Evolutionary conservation across 2,797 vertebrate genomes (phyloP).

Genomic region (Oreortyx pictus): DNA sequence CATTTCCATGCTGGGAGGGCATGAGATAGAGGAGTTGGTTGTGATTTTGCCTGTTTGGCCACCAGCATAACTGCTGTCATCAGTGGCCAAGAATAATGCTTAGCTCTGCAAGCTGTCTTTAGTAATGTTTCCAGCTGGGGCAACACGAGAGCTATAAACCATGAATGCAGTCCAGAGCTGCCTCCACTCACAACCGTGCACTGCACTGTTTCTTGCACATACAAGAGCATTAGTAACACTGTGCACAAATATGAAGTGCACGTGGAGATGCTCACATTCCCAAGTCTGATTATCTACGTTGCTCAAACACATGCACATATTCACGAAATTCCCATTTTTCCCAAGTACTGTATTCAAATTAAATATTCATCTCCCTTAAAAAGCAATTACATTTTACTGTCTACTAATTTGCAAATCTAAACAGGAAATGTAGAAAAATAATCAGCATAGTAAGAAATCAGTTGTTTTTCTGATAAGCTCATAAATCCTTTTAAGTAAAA

Average conservation of each 20-base stretch:
- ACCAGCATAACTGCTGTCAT: not conserved
- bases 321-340: constrained; percentile 23
- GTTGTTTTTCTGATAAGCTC: constrained; percentile 71
- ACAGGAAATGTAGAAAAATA: constrained; percentile 69
- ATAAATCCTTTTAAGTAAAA: constrained; percentile 74
- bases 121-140: fast-evolving
- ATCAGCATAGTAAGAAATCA: constrained; percentile 63
- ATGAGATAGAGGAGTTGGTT: not conserved
- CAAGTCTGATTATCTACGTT: not conserved
- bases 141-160: not conserved
- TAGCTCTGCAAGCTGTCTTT: fast-evolving
- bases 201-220: not conserved
- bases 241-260: fast-evolving
- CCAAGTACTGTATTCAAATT: constrained; percentile 56
- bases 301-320: not conserved
- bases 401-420: constrained; percentile 71
- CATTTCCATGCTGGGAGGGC: not conserved
- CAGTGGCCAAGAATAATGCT: not conserved
- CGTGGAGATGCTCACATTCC: not conserved
- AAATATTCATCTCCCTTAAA: constrained; percentile 72
- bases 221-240: not conserved
- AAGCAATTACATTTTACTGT: constrained; percentile 71
- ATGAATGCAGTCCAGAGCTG: fast-evolving
- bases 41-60: not conserved
- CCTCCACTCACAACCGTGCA: not conserved